Evolutionary conservation across 2,113 vertebrate species (phyloP), one percentile per base, ranked within the genome.

Genomic region (Hipposideros armiger): DNA sequence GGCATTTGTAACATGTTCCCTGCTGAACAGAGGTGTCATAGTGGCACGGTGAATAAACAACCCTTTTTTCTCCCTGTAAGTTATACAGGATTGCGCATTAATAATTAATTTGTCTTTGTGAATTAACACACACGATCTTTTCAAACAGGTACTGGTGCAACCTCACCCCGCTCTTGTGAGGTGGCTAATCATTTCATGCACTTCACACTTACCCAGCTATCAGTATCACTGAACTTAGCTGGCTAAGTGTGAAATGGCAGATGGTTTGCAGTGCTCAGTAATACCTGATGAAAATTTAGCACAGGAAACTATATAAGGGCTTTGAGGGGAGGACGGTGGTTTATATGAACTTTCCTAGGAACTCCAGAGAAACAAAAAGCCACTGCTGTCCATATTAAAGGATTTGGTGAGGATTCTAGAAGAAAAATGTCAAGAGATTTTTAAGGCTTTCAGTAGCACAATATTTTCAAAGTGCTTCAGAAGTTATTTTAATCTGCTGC

Each of bases 21-120:
- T 16, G 40, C 78, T 69, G 60, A 91, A 76, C 89, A 77, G 62
- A 93, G 78, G 87, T 95, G 91, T 89, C 87, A 96, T 26, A 36
- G 47, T 62, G 88, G 70, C 60, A 47, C 30, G 2, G 15, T 78
- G 83, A 95, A 80, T 77, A 94, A 90, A 96, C 56, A 76, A 78
- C 76, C 47, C 69, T 74, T 69, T 74, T 28, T 40, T 22, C 74
- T 50, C 72, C 60, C 72, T 95, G 95, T 82, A 97, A 96, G 76
- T 20, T 92, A 96, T 87, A 88, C 67, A 52, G 87, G 22, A 82
- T 84, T 90, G 9, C 91, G 81, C 56, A 94, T 97, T 97, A 97
- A 97, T 97, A 96, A 97, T 98, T 98, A 64, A 97, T 94, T 30
- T 73, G 92, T 60, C 94, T 91, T 90, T 95, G 93, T 96, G 89